Percentiles rank a stretch among this genome's conserved stretches.
Evolutionary conservation across 2,888 invertebrate species (phyloP).

Genomic region (Latrodectus hesperus): DNA sequence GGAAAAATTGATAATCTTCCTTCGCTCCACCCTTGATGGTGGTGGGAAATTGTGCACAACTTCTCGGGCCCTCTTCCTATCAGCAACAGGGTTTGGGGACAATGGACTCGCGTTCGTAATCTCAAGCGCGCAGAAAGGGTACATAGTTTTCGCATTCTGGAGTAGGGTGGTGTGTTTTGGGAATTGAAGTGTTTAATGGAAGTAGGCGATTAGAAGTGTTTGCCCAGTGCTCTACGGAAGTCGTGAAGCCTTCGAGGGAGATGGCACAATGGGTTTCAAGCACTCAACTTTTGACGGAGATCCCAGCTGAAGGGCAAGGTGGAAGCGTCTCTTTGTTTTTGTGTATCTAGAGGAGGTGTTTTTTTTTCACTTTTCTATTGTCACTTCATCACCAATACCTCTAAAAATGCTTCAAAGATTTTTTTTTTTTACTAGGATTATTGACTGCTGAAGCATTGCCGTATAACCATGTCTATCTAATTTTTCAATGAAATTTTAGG

Average conservation of each 20-base stretch:
- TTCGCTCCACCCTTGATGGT: conserved; percentile 3
- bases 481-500: no score
- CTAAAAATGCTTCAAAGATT: no score
- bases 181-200: conserved; percentile 2
- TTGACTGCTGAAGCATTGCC: no score
- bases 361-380: no score
- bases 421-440: no score
- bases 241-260: not conserved
- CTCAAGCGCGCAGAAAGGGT: conserved; percentile 40
- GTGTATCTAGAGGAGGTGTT: no score
- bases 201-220: not conserved
- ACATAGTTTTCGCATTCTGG: conserved; percentile 39
- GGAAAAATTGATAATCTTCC: conserved; percentile 13
- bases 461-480: no score
- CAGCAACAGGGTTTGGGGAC: not conserved
- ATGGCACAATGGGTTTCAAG: not conserved
- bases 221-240: not conserved
- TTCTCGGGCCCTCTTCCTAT: not conserved
- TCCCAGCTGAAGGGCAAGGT: no score
- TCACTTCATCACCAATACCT: no score
- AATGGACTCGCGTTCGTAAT: conserved; percentile 13
- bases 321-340: no score
- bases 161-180: not conserved
- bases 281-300: not conserved
- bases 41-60: not conserved